Percentiles rank a stretch among this genome's conserved stretches.
Evolutionary conservation across 2,113 vertebrate species (phyloP).

Genomic region (Meles meles): DNA sequence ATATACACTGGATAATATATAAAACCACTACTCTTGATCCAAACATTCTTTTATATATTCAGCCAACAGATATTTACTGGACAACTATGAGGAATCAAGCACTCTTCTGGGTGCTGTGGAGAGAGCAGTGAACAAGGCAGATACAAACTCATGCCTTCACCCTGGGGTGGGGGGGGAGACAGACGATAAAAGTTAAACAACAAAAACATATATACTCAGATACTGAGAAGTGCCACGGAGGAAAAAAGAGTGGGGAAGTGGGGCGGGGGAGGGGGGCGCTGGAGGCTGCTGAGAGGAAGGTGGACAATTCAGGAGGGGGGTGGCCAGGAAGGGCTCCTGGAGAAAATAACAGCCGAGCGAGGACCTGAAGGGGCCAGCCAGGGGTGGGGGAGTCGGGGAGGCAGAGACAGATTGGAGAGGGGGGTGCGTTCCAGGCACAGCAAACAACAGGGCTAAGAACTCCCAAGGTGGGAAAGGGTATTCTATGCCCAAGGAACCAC

Average conservation of each 20-base stretch:
- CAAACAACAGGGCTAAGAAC: neutral
- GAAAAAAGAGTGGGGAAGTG: neutral
- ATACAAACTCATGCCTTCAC: neutral
- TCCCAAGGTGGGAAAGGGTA: neutral
- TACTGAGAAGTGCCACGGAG: neutral
- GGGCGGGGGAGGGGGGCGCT: rapidly evolving
- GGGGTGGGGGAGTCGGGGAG: neutral
- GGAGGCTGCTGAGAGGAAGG: neutral
- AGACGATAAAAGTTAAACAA: neutral
- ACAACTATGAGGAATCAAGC: neutral
- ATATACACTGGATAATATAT: neutral
- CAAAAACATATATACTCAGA: neutral
- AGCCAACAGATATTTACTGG: neutral
- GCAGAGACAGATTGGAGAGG: neutral
- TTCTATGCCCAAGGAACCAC: neutral
- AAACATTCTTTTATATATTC: neutral
- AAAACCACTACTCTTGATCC: neutral
- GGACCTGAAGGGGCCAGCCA: neutral
- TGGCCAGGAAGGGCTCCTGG: neutral
- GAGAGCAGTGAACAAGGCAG: neutral
- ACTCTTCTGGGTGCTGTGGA: neutral
- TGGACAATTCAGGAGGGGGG: neutral
- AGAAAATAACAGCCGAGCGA: neutral
- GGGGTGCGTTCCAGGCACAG: neutral
- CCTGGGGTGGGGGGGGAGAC: rapidly evolving